Evolutionary conservation across 30 jellyfish, hydroid and myxozoan genomes (phyloP), one percentile per base, ranked within the genome.

Genomic region (Catostylus mosaicus): DNA sequence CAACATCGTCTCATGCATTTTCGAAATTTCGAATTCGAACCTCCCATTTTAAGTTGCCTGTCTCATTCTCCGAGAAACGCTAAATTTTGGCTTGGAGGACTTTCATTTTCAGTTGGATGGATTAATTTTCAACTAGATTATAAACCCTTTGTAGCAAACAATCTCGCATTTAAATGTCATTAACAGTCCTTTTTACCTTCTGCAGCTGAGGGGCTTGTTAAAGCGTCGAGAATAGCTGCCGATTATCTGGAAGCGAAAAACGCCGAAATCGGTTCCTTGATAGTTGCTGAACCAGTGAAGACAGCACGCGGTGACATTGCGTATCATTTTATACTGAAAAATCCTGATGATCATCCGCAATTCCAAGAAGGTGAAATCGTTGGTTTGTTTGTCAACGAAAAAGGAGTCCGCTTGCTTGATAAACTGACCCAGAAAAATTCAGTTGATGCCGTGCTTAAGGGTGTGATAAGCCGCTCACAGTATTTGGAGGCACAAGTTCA

Each of bases 301-400:
- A 64, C 92, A 19, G 27, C 61, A 24, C 85, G 95, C 24, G 96
- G 96, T 26, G 98, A 91, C 80, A 91, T 91, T 37, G 98, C 98
- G 0, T 91, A 91, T 38, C 96, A 91, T 40, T 91, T 79, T 84
- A 67, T 86, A 11, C 27, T 91, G 77, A 78, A 79, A 67, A 60
- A 91, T 46, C 94, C 89, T 0, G 80, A 84, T n/a, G 84, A 79
- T 33, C 90, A 76, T 50, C 90, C 87, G 16, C 20, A 38, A 16
- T 86, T 86, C 46, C 30, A 24, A 0, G 90, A 86, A 36, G 96
- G 96, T 20, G 96, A 86, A 54, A 38, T 75, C 36, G 86, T 86
- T 54, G 96, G 96, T 27, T n/a, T 86, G 45, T 86, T 86, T 56
- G 83, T 26, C 60, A 45, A 78, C 20, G 82, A 77, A 47, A 36